Evolutionary conservation across 2,888 invertebrate species (phyloP).

Genomic region (Xanthorhoe spadicearia): DNA sequence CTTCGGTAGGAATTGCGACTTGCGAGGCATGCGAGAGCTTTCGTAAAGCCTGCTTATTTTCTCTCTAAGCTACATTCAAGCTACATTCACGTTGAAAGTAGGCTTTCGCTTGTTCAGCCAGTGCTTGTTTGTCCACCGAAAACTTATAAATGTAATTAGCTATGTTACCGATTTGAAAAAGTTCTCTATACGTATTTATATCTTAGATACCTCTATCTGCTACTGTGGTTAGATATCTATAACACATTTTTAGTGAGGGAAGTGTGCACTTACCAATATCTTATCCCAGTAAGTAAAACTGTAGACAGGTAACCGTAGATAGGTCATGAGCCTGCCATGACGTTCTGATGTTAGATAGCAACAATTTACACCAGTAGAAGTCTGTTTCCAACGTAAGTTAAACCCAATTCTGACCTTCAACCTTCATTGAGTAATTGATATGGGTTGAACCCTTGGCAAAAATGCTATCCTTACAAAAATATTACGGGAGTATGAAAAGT

Average conservation of each 20-base stretch:
- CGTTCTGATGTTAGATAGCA: not conserved
- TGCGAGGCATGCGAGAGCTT: conserved; percentile 18
- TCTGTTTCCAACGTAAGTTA: not conserved
- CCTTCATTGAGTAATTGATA: conserved; percentile 44
- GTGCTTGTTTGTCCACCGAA: not conserved
- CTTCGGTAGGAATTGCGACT: conserved; percentile 19
- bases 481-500: conserved; percentile 27
- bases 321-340: too few species aligned
- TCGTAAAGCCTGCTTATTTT: conserved; percentile 16
- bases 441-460: conserved; percentile 36
- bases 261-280: too few species aligned
- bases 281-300: too few species aligned
- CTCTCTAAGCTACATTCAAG: conserved; percentile 15
- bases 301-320: too few species aligned
- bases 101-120: not conserved
- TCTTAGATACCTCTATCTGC: too few species aligned
- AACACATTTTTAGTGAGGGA: too few species aligned
- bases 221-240: too few species aligned
- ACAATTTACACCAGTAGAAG: not conserved
- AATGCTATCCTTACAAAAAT: conserved; percentile 38
- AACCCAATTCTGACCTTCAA: conserved; percentile 32
- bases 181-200: too few species aligned
- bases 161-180: not conserved
- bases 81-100: conserved; percentile 15
- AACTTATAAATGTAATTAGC: not conserved